Base-by-base conservation (phyloP, 2,113 vertebrate genomes). In the Rallus limicola region DNA sequence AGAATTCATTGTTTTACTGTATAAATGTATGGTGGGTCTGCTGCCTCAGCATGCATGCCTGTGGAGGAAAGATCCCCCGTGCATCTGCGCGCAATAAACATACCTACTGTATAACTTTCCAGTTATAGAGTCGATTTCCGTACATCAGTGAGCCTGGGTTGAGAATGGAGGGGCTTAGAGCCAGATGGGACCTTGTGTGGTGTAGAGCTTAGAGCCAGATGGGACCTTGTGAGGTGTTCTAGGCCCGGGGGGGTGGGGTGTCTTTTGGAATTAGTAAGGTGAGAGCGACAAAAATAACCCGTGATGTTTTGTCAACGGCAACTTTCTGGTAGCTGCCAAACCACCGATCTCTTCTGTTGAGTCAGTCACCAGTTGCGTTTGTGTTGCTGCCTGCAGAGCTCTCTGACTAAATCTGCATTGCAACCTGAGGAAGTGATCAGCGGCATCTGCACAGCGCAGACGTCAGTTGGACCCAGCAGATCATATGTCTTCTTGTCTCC, bases 391-490 rank as follows among this genome's bases (percentile, higher is more conserved):
- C 82, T 20, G 58, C 48, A 33, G 77, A 24, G 46, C 40, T 65
- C 33, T 53, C 77, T 62, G 29, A 70, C 59, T 84, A 56, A 76
- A 86, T 42, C 40, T 50, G 46, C 72, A 53, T 36, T 60, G 65
- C 83, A 72, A 29, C 25, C 53, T 0, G 16, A 58, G 44, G 40
- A 67, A 64, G 53, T 17, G 36, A 64, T 36, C 26, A 26, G 42
- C 8, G 5, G 77, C 38, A 52, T 36, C 40, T 24, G 59, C 42
- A 9, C 0, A 0, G 46, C 72, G 68, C 58, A 60, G 12, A 46
- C 0, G 1, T 67, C 63, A 56, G 1, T 42, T 0, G 6, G 46
- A 71, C n/a, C 26, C 69, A 60, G 3, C n/a, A 65, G 44, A 19
- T 36, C 59, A 25, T 40, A 17, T 1, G 2, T 68, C 59, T 64